A percentile compares a stretch with the other conserved stretches of the same genome.
Conservation (phyloP, 2,113 vertebrate genomes). For the Sphyrna mokarran region DNA sequence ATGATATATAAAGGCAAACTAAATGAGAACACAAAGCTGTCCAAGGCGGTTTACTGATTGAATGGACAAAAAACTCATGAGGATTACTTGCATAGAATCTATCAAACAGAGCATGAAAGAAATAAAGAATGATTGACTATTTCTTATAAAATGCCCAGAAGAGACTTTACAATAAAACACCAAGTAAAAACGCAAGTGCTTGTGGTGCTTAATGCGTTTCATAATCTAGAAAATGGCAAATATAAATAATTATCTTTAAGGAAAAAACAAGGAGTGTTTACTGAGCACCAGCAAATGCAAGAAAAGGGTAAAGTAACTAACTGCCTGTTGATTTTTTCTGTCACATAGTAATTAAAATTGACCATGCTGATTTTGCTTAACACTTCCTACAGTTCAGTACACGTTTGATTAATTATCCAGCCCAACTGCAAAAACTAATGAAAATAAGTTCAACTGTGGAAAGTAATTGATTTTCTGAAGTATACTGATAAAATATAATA, state of each 20-base stretch:
- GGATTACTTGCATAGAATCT: neutral
- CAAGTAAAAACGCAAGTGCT: neutral
- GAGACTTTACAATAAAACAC: neutral
- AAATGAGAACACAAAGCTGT: neutral
- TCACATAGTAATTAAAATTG: neutral
- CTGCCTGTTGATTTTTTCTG: constrained; percentile 10
- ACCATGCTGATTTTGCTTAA: neutral
- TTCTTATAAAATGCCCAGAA: neutral
- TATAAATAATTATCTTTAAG: neutral
- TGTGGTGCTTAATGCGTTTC: neutral
- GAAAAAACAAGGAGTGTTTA: neutral
- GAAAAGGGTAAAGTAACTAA: neutral
- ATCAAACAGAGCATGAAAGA: neutral
- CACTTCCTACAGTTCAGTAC: neutral
- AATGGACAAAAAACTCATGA: neutral
- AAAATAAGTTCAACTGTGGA: neutral
- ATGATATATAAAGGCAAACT: neutral
- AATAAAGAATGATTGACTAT: neutral
- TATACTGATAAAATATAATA: neutral
- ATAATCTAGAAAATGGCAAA: neutral
- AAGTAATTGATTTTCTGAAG: constrained; percentile 2
- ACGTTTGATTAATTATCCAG: neutral
- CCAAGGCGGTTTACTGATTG: neutral
- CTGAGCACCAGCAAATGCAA: neutral
- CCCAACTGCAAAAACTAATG: constrained; percentile 15